Percentiles rank a stretch among this genome's conserved stretches.
Conservation (phyloP, 1,140 invertebrate genomes). For the Hestina assimilis region DNA sequence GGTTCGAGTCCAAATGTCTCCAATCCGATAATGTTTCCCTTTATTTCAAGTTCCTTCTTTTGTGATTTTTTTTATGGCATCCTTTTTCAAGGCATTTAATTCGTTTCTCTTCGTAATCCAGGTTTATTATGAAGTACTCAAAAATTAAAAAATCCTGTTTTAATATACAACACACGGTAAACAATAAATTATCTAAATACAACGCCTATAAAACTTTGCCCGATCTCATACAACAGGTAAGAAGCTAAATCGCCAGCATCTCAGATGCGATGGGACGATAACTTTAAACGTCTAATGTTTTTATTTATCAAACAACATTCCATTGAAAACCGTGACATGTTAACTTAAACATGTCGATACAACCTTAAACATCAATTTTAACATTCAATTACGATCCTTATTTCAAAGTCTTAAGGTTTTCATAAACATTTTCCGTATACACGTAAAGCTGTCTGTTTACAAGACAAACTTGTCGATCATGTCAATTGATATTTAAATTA, state of each 20-base stretch:
- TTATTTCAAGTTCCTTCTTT: too few relatives aligned
- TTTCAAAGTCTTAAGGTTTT: not conserved
- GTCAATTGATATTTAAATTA: constrained; percentile 16
- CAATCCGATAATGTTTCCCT: too few relatives aligned
- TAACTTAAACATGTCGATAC: constrained; percentile 39
- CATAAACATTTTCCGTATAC: constrained; percentile 14
- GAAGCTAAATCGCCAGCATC: not conserved
- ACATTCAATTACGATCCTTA: constrained; percentile 26
- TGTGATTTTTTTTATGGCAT: too few relatives aligned
- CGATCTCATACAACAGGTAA: not conserved
- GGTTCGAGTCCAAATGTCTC: too few relatives aligned
- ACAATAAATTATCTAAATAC: too few relatives aligned
- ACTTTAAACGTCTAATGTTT: constrained; percentile 18
- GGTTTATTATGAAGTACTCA: too few relatives aligned
- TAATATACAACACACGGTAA: too few relatives aligned
- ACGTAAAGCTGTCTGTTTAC: constrained; percentile 27
- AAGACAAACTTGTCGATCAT: constrained; percentile 10
- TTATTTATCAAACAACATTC: constrained; percentile 48
- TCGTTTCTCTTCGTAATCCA: too few relatives aligned
- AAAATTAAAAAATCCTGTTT: too few relatives aligned
- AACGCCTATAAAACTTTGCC: too few relatives aligned
- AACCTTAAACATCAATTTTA: constrained; percentile 3
- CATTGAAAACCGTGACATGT: constrained; percentile 38
- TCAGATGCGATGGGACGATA: constrained; percentile 8
- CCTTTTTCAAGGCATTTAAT: too few relatives aligned